Base-by-base conservation (phyloP, 2,888 invertebrate genomes). In the Embidobia sp. region DNA sequence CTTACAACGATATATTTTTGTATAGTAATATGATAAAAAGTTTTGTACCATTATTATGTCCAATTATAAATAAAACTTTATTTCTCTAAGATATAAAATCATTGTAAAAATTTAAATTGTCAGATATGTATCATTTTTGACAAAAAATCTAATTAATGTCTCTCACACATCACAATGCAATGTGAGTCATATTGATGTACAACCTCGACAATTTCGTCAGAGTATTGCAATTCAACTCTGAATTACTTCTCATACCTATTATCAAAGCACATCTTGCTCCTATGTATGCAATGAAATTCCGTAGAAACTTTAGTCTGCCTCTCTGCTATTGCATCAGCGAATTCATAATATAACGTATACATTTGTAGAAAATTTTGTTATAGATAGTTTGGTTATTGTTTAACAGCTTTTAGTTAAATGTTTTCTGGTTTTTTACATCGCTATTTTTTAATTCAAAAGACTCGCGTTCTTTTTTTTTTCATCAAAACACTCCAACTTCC, bases 211-310 rank as follows among this genome's bases (percentile, higher is more conserved):
- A 67, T 67, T 57, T 67, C 48, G 27, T 48, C 48, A 67, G 40
- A 57, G 69, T 49, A 69, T 49, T 49, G 69, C 57, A 59, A 69
- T 59, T 69, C 57, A 59, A 59, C 69, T 59, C 69, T 26, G 42
- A 69, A 69, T 69, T 69, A 59, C 42, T 69, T 69, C 69, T 59
- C 69, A 8, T 59, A 69, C 31, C 67, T 16, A 67, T 67, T 67
- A 67, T 55, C 66, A 67, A 55, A 67, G 37, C 66, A 55, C 35
- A 67, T 51, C 46, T 44, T 31, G 35, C 44, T 33, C 3, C 46
- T 44, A 44, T 53, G 15, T 42, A 46, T 42, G 49, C 33, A 53
- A 44, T 31, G 53, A 66, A 66, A 66, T 66, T 66, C 66, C 26
- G 29, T 15, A 29, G 53, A 66, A 53, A 66, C 66, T 66, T 44